Conservation (phyloP, 2,113 vertebrate species). For the Calidris pygmaea region DNA sequence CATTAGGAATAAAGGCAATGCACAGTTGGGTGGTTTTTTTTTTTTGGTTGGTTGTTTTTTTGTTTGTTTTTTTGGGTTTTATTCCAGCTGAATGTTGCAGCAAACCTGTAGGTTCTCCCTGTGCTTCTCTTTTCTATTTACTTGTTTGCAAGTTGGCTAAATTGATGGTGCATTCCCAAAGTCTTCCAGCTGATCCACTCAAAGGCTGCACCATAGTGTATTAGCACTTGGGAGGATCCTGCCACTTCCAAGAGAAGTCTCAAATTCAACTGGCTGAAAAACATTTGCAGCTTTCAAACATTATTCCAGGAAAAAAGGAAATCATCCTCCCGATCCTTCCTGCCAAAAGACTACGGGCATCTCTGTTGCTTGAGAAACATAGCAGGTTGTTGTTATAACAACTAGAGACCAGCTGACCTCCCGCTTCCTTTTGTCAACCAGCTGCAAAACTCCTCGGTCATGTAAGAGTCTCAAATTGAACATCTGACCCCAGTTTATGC, state of each 20-base stretch:
- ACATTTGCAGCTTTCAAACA: neutral
- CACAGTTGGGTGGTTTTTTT: neutral
- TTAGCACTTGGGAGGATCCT: neutral
- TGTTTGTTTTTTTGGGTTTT: neutral
- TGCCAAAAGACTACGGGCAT: constrained; percentile 21
- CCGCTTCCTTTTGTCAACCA: neutral
- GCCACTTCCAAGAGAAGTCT: neutral
- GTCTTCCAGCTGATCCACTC: neutral
- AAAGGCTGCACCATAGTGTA: neutral
- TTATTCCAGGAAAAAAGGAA: constrained; percentile 37
- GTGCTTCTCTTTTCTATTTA: neutral
- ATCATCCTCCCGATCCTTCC: neutral
- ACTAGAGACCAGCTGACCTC: constrained; percentile 38
- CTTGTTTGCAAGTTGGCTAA: neutral
- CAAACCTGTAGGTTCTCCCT: neutral
- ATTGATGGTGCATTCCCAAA: neutral
- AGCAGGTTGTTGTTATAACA: constrained; percentile 55
- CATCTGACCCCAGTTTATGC: constrained; percentile 54
- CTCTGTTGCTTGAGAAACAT: constrained; percentile 37
- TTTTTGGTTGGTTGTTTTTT: too few species aligned
- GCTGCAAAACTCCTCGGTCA: neutral
- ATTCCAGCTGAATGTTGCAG: neutral
- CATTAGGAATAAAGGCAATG: neutral
- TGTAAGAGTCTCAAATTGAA: constrained; percentile 11
- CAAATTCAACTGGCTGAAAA: neutral